Conservation (phyloP, 2,797 vertebrate species). For the Chelon auratus region DNA sequence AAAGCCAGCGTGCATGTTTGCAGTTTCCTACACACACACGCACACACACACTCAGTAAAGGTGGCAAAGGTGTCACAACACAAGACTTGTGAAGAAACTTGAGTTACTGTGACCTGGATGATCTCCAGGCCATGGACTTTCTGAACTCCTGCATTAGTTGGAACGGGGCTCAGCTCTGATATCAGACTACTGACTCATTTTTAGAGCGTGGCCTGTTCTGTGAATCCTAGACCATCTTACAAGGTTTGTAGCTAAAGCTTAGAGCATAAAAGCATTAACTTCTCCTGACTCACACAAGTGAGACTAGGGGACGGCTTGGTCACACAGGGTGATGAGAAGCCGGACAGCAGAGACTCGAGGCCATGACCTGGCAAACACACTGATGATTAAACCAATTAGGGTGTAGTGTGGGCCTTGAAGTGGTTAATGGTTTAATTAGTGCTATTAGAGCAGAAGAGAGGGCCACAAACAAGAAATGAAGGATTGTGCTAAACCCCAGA, state of each 20-base stretch:
- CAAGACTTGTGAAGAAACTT: slow-evolving; percentile 23
- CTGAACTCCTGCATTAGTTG: slow-evolving; percentile 32
- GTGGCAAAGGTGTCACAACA: slow-evolving; percentile 24
- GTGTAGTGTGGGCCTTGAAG: slow-evolving; percentile 69
- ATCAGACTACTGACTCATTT: slow-evolving; percentile 5
- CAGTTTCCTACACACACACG: background rate
- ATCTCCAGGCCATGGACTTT: slow-evolving; percentile 18
- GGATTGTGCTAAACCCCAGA: slow-evolving; percentile 51
- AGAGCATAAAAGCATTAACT: slow-evolving; percentile 61
- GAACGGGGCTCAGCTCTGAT: slow-evolving; percentile 9
- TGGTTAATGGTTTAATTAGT: slow-evolving; percentile 84
- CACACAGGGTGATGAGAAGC: slow-evolving; percentile 52
- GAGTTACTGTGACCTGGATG: slow-evolving; percentile 11
- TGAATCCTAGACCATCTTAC: slow-evolving; percentile 43
- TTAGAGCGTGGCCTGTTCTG: slow-evolving; percentile 31
- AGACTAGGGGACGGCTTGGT: slow-evolving; percentile 46
- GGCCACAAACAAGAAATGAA: slow-evolving; percentile 56
- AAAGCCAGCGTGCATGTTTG: slow-evolving; percentile 4
- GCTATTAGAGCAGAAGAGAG: slow-evolving; percentile 71
- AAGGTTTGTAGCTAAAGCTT: slow-evolving; percentile 42
- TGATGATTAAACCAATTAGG: slow-evolving; percentile 74
- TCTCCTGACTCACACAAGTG: slow-evolving; percentile 55
- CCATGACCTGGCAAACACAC: slow-evolving; percentile 56
- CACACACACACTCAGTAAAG: background rate
- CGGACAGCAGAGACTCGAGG: slow-evolving; percentile 33